Evolutionary conservation across 2,797 vertebrate genomes (phyloP), one percentile per base, ranked within the genome.

Genomic region (Sciaenops ocellatus): DNA sequence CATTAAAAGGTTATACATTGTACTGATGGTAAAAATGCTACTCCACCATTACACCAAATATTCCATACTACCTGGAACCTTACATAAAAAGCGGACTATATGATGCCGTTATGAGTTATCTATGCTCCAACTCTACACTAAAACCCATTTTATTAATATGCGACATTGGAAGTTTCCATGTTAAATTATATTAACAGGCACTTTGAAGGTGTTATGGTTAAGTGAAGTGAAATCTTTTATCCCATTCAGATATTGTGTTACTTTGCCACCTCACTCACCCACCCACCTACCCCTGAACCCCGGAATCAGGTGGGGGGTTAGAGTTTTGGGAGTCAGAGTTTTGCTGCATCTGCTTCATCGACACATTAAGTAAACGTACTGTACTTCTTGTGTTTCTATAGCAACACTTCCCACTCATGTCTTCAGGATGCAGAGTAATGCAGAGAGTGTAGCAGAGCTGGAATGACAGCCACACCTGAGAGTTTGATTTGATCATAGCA

Each of bases 331-430:
- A 76, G 80, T 89, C 79, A 71, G 84, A 88, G 83, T 92, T 90
- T 81, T 84, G 67, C 83, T 88, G 83, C 81, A 54, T 89, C 77
- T 88, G 78, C 84, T 84, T 57, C 73, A 89, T 89, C 84, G 80
- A 72, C 79, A 78, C 82, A 88, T 87, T 90, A 85, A 87, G 52
- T 83, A 82, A 90, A 93, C 94, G 82, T 76, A 85, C 85, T 89
- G 91, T 91, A 88, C 68, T 92, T 78, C 87, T 87, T 85, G 89
- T 84, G 94, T 96, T 94, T 93, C 94, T 94, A 96, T 95, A 93
- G 94, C 95, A 95, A 96, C 94, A 84, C 87, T 90, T 92, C 87
- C 86, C 85, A 87, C 89, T 91, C 88, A 86, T 74, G 57, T 92
- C 90, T 93, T 89, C 69, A 62, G 91, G 89, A 91, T 85, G 80